Base-by-base conservation (phyloP, 2,113 vertebrate genomes). In the Notothenia coriiceps region DNA sequence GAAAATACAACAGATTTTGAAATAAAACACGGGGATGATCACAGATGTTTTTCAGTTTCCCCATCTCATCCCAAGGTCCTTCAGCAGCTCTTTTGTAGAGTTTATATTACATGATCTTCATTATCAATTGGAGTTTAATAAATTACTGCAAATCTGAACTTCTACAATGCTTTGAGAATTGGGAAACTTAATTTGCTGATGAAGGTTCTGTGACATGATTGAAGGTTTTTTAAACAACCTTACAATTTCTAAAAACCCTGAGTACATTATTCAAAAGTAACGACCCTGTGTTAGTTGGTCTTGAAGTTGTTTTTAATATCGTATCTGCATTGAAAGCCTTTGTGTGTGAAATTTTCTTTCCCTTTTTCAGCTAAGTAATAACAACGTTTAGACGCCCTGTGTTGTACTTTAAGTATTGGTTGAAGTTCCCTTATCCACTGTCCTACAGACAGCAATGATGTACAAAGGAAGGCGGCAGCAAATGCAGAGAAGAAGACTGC, bases 251-350 rank as follows among this genome's bases (percentile, higher is more conserved):
- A 57, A 33, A 60, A 70, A 63, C 3, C 3, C 17, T 29, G 29
- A 29, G 8, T 0, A 57, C 65, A 25, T 40, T 14, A 35, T 62
- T 56, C 18, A 6, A 62, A 71, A 51, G 2, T 55, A 81, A 64
- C 35, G 33, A 54, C 80, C 70, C 35, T 52, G 59, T 67, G 18
- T 66, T 6, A 7, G 5, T 50, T 1, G 0, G 51, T 40, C n/a
- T 73, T 60, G 25, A 68, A 52, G 20, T 18, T 40, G 62, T 43
- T 70, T 20, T 76, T 35, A n/a, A 61, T 22, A n/a, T 15, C 33
- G 35, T 13, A 14, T 43, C 17, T 59, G 20, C 20, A n/a, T 1
- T 75, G 43, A 78, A 79, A 64, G 25, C 18, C 50, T 4, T 18
- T 5, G 17, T 9, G 60, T 72, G 6, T 40, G 35, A 7, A 1